These are phyloP conservation scores for Takifugu rubripes DNA, from an alignment of 2,797 vertebrate species.

Conservation along the genomic window DNA sequence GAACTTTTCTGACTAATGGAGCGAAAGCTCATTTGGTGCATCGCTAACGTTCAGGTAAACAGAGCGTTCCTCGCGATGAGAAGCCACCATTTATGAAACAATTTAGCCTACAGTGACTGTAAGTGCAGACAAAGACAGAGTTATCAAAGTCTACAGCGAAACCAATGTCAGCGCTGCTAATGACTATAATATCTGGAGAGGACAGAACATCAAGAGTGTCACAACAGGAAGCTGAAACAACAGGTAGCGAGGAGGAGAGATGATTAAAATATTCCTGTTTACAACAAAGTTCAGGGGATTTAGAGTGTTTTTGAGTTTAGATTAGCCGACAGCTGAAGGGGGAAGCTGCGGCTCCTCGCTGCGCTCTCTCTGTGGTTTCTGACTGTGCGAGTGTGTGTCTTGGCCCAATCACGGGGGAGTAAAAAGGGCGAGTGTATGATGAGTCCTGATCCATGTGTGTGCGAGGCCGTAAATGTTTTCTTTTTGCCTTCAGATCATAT, in stretches of 20 bases:
- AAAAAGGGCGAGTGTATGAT: constrained; percentile 59
- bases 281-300: constrained; percentile 10
- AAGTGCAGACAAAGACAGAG: constrained; percentile 16
- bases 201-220: not conserved
- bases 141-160: too few species aligned
- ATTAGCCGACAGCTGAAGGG: constrained; percentile 54
- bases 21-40: constrained; percentile 12
- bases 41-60: constrained; percentile 29
- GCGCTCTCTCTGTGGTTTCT: constrained; percentile 53
- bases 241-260: not conserved
- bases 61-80: too few species aligned
- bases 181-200: not conserved
- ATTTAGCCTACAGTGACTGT: not conserved
- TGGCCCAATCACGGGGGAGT: constrained; percentile 66
- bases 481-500: constrained; percentile 52
- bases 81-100: too few species aligned
- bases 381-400: constrained; percentile 55
- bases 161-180: too few species aligned
- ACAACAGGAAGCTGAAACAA: too few species aligned
- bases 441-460: constrained; percentile 29
- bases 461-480: constrained; percentile 23
- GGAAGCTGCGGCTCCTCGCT: constrained; percentile 57
- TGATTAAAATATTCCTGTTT: not conserved
- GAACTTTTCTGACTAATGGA: constrained; percentile 39
- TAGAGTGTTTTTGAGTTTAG: constrained; percentile 28